Evolutionary conservation across 1,140 invertebrate genomes (phyloP).

Genomic region (Phortica variegata): DNA sequence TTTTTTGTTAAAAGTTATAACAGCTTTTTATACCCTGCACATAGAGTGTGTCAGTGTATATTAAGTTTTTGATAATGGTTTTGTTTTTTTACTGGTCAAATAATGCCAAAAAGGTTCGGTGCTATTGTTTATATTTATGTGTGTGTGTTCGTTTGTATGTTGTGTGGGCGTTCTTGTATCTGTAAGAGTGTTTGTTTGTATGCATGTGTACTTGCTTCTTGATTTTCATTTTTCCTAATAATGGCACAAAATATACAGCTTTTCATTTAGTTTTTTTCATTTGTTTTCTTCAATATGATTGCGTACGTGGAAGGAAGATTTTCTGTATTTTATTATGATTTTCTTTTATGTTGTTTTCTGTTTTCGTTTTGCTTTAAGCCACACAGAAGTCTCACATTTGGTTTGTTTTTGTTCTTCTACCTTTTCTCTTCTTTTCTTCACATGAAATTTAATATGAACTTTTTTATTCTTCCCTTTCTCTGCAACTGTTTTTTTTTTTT

Average conservation of each 20-base stretch:
- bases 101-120: too few relatives aligned
- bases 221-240: conserved; percentile 27
- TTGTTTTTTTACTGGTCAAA: too few relatives aligned
- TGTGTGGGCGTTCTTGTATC: neutral
- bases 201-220: conserved; percentile 21
- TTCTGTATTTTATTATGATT: too few relatives aligned
- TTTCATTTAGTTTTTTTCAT: conserved; percentile 26
- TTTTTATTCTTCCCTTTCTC: conserved; percentile 13
- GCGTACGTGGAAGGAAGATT: neutral
- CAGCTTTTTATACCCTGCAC: too few relatives aligned
- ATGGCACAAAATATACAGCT: conserved; percentile 55
- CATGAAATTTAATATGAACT: neutral
- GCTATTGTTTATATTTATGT: conserved; percentile 26
- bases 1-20: too few relatives aligned
- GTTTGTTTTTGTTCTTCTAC: conserved; percentile 7
- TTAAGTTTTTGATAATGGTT: too few relatives aligned
- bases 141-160: conserved; percentile 18
- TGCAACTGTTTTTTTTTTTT: conserved; percentile 4
- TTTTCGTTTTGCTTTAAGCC: too few relatives aligned
- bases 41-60: too few relatives aligned
- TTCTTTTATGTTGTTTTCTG: too few relatives aligned
- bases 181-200: neutral
- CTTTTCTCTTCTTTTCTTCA: conserved; percentile 1
- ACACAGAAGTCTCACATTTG: too few relatives aligned
- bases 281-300: conserved; percentile 6